phyloP scores from a whole-genome alignment of 1,140 invertebrate species.

The Aporrectodea caliginosa region DNA sequence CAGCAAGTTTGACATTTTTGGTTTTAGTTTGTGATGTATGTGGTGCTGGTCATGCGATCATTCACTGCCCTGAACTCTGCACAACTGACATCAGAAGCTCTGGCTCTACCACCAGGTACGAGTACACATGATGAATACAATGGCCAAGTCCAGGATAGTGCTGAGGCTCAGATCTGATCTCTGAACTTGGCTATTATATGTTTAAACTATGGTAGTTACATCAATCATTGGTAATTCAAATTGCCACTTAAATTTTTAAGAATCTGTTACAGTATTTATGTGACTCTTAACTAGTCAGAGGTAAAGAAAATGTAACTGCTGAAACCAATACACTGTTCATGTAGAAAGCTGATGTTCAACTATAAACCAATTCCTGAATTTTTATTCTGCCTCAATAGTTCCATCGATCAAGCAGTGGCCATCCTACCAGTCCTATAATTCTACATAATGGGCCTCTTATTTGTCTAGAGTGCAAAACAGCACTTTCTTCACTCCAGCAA shows the following conservation, averaged over 20 bases:
- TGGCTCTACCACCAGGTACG: not conserved
- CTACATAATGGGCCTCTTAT: no score
- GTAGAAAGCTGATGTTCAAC: no score
- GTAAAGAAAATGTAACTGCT: no score
- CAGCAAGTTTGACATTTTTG: no score
- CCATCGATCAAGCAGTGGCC: no score
- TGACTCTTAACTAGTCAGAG: no score
- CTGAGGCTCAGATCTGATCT: not conserved
- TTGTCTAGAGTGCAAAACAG: not conserved
- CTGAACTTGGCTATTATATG: no score
- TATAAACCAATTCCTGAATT: no score
- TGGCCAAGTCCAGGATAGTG: not conserved
- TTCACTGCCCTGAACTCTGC: not conserved
- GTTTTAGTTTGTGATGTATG: not conserved
- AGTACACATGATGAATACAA: not conserved
- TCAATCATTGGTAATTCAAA: not conserved
- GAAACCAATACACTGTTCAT: no score
- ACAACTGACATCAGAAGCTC: not conserved
- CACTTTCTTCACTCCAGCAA: not conserved
- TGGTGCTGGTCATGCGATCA: not conserved
- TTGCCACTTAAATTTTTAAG: not conserved
- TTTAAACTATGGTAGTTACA: not conserved
- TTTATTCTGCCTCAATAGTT: no score
- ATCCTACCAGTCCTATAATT: no score
- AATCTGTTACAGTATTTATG: no score